A percentile compares a stretch with the other conserved stretches of the same genome.
Evolutionary conservation across 2,888 invertebrate species (phyloP).

Genomic region (Leptopilina myrica): DNA sequence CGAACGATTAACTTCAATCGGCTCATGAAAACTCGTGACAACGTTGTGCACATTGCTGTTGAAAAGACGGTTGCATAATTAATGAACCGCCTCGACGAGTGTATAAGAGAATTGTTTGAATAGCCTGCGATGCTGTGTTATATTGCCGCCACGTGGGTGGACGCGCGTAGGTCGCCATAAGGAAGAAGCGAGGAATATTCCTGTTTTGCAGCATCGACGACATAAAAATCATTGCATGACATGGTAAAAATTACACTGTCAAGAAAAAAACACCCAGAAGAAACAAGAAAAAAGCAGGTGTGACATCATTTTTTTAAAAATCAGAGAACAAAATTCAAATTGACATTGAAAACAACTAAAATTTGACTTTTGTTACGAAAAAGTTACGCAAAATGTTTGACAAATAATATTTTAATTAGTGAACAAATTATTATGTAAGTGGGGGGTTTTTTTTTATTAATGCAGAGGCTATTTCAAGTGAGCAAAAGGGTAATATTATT

Average conservation of each 20-base stretch:
- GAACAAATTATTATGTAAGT: too few species aligned
- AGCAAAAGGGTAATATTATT: too few species aligned
- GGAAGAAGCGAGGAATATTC: slow-evolving; percentile 5
- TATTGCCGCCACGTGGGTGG: slow-evolving; percentile 26
- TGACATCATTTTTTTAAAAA: too few species aligned
- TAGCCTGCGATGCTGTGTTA: neutral
- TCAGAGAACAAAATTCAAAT: too few species aligned
- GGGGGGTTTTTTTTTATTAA: too few species aligned
- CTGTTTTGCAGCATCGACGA: slow-evolving; percentile 18
- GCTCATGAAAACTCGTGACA: slow-evolving; percentile 27
- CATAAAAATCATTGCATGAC: neutral
- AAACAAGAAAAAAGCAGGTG: too few species aligned
- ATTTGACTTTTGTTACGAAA: too few species aligned
- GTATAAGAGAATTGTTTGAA: slow-evolving; percentile 7
- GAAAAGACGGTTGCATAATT: slow-evolving; percentile 35
- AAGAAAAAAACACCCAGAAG: neutral
- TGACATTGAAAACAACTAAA: too few species aligned
- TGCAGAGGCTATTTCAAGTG: too few species aligned
- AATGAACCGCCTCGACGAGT: neutral
- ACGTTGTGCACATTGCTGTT: neutral
- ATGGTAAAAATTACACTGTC: neutral
- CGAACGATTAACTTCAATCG: slow-evolving; percentile 55
- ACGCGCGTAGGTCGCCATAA: slow-evolving; percentile 13
- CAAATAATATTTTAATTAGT: too few species aligned
- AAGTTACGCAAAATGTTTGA: too few species aligned